Evolutionary conservation across 2,888 invertebrate species (phyloP), one percentile per base, ranked within the genome.

Genomic region (Drosophila kokeensis): DNA sequence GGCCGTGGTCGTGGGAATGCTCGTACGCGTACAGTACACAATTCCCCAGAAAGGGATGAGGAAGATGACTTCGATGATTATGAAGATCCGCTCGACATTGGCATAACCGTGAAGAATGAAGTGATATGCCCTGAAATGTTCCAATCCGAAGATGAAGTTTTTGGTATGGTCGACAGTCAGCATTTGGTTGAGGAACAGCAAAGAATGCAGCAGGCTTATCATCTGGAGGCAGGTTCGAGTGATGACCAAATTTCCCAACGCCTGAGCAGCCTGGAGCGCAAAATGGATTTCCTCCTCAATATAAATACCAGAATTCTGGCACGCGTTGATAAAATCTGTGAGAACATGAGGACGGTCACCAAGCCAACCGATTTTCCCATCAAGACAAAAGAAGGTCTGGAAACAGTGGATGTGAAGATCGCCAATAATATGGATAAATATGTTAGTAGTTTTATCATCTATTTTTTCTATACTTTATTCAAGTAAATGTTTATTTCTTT

Each of bases 291-390:
- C 27, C 60, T 79, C 8, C 62, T 79, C 0, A 79, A 69, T 54
- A 18, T 79, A 7, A 79, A 76, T 38, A 76, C 79, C 1, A 79
- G 79, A 29, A 79, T 79, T 27, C 38, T 79, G 29, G 79, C 79
- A 1, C 52, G 79, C 1, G 79, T 79, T 1, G 79, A 79, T 61
- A 79, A 76, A 40, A 55, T 79, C 7, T 79, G 76, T 30, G 79
- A 76, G 8, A 68, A 45, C 29, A 58, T 66, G 55, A 69, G 50
- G 21, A 21, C 61, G 10, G 64, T 62, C 13, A 45, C 45, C 5
- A 53, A 55, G 27, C 60, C 45, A 7, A 79, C 69, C 18, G 76
- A 79, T 32, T 79, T 79, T 54, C 79, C 79, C n/a, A 48, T 79
- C 4, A 66, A 60, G 29, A 60, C 45, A 18, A 73, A 66, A 18